These are phyloP conservation scores for Micrasema longulum DNA, from an alignment of 1,140 invertebrate genomes.

Conservation along the genomic window DNA sequence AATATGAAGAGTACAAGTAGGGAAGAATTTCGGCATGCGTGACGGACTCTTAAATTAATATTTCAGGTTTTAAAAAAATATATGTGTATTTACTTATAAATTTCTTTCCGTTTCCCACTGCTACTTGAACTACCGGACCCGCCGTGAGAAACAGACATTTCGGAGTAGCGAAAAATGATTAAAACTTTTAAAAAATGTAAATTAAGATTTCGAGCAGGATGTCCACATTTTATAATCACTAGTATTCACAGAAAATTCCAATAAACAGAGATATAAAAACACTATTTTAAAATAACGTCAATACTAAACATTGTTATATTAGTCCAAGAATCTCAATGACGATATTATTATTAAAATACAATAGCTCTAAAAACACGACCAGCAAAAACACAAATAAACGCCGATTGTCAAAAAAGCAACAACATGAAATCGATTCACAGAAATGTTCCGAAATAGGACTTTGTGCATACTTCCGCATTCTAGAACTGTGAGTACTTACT, in stretches of 20 bases:
- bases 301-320: too few relatives aligned
- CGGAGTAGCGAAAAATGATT: constrained; percentile 22
- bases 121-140: constrained; percentile 68
- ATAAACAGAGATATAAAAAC: neutral
- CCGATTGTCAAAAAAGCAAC: constrained; percentile 50
- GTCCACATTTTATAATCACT: constrained; percentile 15
- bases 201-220: neutral
- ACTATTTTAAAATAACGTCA: constrained; percentile 6
- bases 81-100: constrained; percentile 76
- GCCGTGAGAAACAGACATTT: constrained; percentile 67
- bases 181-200: constrained; percentile 10
- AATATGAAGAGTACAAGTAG: too few relatives aligned
- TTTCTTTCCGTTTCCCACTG: constrained; percentile 76
- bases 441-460: constrained; percentile 27
- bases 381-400: constrained; percentile 43
- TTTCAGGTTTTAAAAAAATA: too few relatives aligned
- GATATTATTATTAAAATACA: too few relatives aligned
- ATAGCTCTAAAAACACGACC: too few relatives aligned
- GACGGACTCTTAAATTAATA: too few relatives aligned
- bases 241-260: constrained; percentile 18
- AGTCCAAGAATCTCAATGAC: too few relatives aligned
- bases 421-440: constrained; percentile 42
- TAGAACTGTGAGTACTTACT: constrained; percentile 15
- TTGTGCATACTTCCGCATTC: constrained; percentile 14
- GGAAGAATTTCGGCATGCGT: too few relatives aligned